These are phyloP conservation scores for Pipistrellus pygmaeus DNA, from an alignment of 2,797 vertebrate species.

Conservation along the genomic window DNA sequence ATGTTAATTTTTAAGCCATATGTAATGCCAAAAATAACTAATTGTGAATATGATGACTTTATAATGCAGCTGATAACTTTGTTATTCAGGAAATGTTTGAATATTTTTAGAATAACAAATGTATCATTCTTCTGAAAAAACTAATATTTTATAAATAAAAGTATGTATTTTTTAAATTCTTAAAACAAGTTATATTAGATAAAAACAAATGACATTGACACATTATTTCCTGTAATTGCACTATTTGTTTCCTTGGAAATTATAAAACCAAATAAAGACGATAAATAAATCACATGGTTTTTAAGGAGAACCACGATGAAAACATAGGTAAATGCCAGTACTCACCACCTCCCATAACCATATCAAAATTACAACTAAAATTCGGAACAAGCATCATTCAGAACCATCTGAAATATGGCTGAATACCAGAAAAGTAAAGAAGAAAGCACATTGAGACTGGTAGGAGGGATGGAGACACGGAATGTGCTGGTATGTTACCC, in stretches of 20 bases:
- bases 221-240: not conserved
- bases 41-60: constrained; percentile 36
- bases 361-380: too few relatives aligned
- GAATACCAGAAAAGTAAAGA: too few relatives aligned
- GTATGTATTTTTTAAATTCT: constrained; percentile 32
- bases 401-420: too few relatives aligned
- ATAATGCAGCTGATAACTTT: constrained; percentile 38
- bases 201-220: constrained; percentile 7
- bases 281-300: not conserved
- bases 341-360: too few relatives aligned
- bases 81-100: constrained; percentile 26
- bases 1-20: constrained; percentile 46
- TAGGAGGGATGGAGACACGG: too few relatives aligned
- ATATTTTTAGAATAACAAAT: constrained; percentile 38
- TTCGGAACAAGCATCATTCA: too few relatives aligned
- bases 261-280: constrained; percentile 23
- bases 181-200: not conserved
- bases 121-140: not conserved
- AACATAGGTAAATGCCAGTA: too few relatives aligned
- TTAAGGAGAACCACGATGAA: not conserved
- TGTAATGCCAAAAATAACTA: constrained; percentile 52
- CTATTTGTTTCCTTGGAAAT: not conserved
- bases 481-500: too few relatives aligned
- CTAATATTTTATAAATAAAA: constrained; percentile 13
- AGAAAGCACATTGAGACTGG: too few relatives aligned